These are phyloP conservation scores for Brevimyrus niger DNA, from an alignment of 2,113 vertebrate species.

Conservation along the genomic window DNA sequence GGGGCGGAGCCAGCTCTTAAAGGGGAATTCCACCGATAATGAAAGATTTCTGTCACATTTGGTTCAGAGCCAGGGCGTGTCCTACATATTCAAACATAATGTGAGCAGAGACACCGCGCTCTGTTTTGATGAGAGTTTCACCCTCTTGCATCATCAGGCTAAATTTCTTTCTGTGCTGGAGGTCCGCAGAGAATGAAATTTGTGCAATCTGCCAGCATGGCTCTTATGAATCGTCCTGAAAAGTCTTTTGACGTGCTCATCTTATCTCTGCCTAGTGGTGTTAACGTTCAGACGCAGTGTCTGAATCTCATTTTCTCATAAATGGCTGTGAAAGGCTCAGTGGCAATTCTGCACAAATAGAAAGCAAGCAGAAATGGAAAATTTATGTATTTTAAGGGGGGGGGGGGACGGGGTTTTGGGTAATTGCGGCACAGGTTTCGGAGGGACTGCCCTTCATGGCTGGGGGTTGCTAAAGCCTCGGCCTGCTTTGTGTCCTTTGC, in stretches of 20 bases:
- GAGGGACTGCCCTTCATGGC: neutral
- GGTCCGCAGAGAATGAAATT: neutral
- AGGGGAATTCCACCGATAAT: neutral
- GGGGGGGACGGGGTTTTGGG: neutral
- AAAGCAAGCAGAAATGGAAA: neutral
- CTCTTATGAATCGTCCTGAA: neutral
- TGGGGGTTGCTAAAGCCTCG: neutral
- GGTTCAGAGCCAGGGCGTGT: neutral
- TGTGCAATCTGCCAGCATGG: neutral
- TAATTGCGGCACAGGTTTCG: neutral
- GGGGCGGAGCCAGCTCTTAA: neutral
- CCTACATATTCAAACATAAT: neutral
- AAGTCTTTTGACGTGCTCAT: neutral
- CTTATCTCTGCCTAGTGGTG: neutral
- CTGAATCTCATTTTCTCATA: neutral
- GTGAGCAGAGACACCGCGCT: neutral
- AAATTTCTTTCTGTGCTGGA: neutral
- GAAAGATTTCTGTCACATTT: neutral
- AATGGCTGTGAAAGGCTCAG: neutral
- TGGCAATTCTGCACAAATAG: neutral
- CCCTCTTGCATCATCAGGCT: neutral
- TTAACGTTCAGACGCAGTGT: neutral
- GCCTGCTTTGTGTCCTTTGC: slow-evolving; percentile 24
- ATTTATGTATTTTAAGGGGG: neutral
- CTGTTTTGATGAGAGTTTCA: neutral